phyloP scores from a whole-genome alignment of 2,888 invertebrate genomes.

The Suillia variegata region DNA sequence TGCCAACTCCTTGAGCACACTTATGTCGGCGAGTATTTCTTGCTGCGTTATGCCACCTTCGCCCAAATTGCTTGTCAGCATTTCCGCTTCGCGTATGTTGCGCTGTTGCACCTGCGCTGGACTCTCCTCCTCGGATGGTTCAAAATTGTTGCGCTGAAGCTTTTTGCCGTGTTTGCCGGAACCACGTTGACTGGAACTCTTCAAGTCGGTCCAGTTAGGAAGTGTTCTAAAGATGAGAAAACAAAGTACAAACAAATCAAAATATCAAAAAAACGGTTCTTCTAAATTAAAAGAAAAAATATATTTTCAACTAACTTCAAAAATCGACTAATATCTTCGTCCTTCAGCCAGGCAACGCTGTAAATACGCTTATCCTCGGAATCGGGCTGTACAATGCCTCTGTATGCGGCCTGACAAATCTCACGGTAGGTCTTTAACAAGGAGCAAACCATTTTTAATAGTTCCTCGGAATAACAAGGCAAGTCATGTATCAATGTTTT shows the following conservation, averaged over 20 bases:
- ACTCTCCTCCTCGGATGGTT: conserved; percentile 74
- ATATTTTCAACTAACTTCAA: conserved; percentile 69
- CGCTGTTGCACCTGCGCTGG: conserved; percentile 78
- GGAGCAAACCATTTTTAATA: conserved; percentile 74
- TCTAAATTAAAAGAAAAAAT: neutral
- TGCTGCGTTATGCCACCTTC: conserved; percentile 83
- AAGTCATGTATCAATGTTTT: conserved; percentile 72
- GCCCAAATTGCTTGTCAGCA: conserved; percentile 88
- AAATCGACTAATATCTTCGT: conserved; percentile 92
- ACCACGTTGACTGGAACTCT: conserved; percentile 57
- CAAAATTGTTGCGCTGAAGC: conserved; percentile 55
- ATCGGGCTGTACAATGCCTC: conserved; percentile 77
- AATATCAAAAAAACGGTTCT: neutral
- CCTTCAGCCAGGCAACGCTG: conserved; percentile 88
- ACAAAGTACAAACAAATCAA: neutral
- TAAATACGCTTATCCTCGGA: conserved; percentile 79
- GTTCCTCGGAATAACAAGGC: conserved; percentile 76
- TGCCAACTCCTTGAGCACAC: conserved; percentile 81
- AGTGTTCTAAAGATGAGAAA: conserved; percentile 65
- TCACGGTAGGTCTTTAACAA: conserved; percentile 75
- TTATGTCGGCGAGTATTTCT: conserved; percentile 86
- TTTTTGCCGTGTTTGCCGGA: conserved; percentile 43
- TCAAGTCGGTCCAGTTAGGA: conserved; percentile 78
- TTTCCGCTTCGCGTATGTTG: conserved; percentile 88
- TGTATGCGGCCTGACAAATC: conserved; percentile 75